A percentile compares a stretch with the other conserved stretches of the same genome.
phyloP scores from a whole-genome alignment of 2,113 vertebrate genomes.

The Pontoporia blainvillei region DNA sequence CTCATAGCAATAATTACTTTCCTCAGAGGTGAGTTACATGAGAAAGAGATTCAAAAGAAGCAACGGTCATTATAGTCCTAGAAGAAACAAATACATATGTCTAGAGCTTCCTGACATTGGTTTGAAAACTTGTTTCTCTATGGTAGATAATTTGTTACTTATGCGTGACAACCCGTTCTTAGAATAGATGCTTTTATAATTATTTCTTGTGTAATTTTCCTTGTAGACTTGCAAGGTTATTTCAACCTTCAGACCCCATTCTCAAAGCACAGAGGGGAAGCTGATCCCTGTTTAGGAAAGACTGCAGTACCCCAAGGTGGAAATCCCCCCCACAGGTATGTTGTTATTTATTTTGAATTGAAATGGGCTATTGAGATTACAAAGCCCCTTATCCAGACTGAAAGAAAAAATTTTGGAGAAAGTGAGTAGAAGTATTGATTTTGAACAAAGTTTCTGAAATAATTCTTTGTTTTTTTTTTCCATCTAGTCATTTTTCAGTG shows the following conservation, averaged over 20 bases:
- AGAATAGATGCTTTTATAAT: not conserved
- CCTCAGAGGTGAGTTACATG: not conserved
- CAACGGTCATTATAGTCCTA: not conserved
- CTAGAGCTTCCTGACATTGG: not conserved
- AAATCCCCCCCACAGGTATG: not conserved
- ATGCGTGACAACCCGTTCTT: not conserved
- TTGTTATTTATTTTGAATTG: not conserved
- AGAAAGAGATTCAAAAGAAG: not conserved
- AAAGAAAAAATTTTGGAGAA: not conserved
- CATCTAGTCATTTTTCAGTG: not conserved
- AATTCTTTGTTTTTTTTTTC: not conserved
- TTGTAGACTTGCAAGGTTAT: not conserved
- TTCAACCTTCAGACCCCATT: not conserved
- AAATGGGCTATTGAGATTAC: not conserved
- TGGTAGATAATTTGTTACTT: not conserved
- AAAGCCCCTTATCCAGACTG: not conserved
- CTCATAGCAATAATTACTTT: not conserved
- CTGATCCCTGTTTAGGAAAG: not conserved
- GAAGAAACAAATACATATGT: not conserved
- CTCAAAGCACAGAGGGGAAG: not conserved
- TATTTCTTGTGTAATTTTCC: not conserved
- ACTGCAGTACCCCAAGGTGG: not conserved
- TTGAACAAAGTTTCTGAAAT: not conserved
- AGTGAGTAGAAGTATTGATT: not conserved
- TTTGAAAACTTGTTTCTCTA: not conserved